Evolutionary conservation across 1,140 invertebrate species (phyloP).

Genomic region (Drosophila pachea): DNA sequence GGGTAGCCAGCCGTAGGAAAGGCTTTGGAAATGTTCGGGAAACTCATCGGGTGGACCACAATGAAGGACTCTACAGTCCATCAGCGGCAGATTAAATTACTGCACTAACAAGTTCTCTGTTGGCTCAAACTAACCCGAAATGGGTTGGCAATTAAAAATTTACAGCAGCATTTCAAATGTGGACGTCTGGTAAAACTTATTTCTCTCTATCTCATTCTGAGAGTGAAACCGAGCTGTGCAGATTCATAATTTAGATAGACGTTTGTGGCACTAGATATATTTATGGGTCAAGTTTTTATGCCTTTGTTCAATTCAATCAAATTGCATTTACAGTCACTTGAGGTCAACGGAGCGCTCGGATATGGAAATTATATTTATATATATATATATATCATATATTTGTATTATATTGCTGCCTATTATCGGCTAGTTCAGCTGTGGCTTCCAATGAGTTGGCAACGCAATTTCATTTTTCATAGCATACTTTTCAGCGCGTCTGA

Average conservation of each 20-base stretch:
- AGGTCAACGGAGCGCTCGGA: slow-evolving; percentile 34
- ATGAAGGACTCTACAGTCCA: no score
- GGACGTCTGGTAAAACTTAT: background rate
- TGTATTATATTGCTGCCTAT: background rate
- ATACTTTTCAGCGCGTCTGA: slow-evolving; percentile 25
- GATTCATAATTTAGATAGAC: background rate
- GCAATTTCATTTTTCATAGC: slow-evolving; percentile 11
- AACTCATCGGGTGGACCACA: slow-evolving; percentile 21
- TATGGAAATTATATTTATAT: slow-evolving; percentile 22
- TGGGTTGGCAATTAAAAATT: slow-evolving; percentile 53
- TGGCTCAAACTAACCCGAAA: slow-evolving; percentile 13
- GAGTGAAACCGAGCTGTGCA: background rate
- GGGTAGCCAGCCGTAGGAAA: slow-evolving; percentile 42
- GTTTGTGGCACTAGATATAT: slow-evolving; percentile 22
- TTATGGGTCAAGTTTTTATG: slow-evolving; percentile 29
- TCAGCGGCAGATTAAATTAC: slow-evolving; percentile 2
- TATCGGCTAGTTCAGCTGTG: background rate
- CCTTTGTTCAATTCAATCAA: slow-evolving; percentile 57
- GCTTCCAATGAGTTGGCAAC: background rate
- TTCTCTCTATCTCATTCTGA: no score
- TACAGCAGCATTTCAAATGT: slow-evolving; percentile 22
- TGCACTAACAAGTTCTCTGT: slow-evolving; percentile 27
- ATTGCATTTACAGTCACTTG: slow-evolving; percentile 38
- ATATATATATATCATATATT: slow-evolving; percentile 2
- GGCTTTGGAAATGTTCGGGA: slow-evolving; percentile 39